Percentiles rank a stretch among this genome's conserved stretches.
phyloP scores from a whole-genome alignment of 2,888 invertebrate species.

The Iphiclides podalirius region DNA sequence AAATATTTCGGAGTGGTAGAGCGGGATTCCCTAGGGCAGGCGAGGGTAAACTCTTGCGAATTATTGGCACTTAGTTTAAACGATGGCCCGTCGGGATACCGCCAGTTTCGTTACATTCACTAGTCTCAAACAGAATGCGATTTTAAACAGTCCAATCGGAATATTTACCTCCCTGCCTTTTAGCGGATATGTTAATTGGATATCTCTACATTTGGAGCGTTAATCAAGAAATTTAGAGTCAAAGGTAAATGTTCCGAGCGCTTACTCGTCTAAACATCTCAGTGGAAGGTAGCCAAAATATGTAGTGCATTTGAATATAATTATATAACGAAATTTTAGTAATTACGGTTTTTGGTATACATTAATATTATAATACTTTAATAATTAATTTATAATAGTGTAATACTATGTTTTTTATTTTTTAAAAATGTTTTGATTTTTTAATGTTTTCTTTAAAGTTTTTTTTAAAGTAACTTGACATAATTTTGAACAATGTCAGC shows the following conservation, averaged over 20 bases:
- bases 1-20: constrained; percentile 59
- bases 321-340: too few relatives aligned
- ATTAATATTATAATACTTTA: too few relatives aligned
- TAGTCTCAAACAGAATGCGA: constrained; percentile 41
- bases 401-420: too few relatives aligned
- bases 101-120: constrained; percentile 49
- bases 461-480: too few relatives aligned
- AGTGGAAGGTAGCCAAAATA: background rate
- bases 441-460: too few relatives aligned
- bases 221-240: constrained; percentile 6
- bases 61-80: constrained; percentile 75
- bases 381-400: too few relatives aligned
- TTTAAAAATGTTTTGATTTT: too few relatives aligned
- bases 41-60: constrained; percentile 70
- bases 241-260: constrained; percentile 2
- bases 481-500: too few relatives aligned
- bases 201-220: constrained; percentile 4
- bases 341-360: too few relatives aligned
- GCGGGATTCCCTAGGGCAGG: constrained; percentile 58
- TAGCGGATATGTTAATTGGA: constrained; percentile 24
- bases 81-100: constrained; percentile 61
- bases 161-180: constrained; percentile 22
- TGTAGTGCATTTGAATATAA: background rate
- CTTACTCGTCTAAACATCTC: constrained; percentile 4
- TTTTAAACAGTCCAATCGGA: constrained; percentile 30